Conservation (phyloP, 2,113 vertebrate genomes). For the Protobothrops flavoviridis region DNA sequence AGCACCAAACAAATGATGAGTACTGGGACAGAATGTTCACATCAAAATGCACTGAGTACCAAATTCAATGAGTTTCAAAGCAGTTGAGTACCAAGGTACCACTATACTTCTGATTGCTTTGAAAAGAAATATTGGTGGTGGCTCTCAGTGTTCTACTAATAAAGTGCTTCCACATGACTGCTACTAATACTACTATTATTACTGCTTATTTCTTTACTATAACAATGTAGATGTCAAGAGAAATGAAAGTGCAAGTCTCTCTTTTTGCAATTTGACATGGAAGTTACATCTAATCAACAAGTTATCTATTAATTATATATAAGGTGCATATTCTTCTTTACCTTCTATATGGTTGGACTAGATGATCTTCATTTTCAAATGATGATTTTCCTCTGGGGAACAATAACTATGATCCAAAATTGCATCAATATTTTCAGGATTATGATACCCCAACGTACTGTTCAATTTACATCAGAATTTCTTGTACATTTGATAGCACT, state of each 20-base stretch:
- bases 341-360: background rate
- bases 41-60: background rate
- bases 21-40: background rate
- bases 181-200: background rate
- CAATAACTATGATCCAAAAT: background rate
- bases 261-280: background rate
- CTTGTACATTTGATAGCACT: background rate
- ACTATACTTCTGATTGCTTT: background rate
- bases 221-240: background rate
- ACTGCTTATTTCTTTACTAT: background rate
- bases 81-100: background rate
- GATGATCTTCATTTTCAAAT: slow-evolving; percentile 6
- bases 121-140: background rate
- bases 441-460: background rate
- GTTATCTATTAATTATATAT: background rate
- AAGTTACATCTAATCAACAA: background rate
- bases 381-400: slow-evolving; percentile 2
- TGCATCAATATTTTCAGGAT: slow-evolving; percentile 7
- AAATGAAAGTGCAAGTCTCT: background rate
- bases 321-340: background rate
- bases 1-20: background rate
- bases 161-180: background rate
- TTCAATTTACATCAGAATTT: background rate
- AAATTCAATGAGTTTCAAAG: background rate
- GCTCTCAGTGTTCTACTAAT: background rate